A percentile compares a stretch with the other conserved stretches of the same genome.
Evolutionary conservation across 2,113 vertebrate genomes (phyloP).

Genomic region (Chinchilla lanigera): DNA sequence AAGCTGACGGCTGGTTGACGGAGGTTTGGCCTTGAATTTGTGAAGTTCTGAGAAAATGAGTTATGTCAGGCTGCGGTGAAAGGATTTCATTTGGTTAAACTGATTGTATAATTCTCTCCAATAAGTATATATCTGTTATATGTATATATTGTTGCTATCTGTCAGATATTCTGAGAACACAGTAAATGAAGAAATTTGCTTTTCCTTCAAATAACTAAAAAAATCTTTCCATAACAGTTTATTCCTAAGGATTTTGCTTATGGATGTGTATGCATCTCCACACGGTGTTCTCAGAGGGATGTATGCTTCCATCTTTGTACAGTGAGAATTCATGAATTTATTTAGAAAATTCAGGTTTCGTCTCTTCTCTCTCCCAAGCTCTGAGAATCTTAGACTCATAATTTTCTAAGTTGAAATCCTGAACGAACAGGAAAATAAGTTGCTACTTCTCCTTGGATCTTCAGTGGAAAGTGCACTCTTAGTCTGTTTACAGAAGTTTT

Average conservation of each 20-base stretch:
- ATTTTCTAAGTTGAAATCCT: background rate
- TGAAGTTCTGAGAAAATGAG: constrained; percentile 8
- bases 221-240: background rate
- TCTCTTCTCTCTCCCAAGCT: constrained; percentile 16
- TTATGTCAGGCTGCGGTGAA: background rate
- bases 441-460: background rate
- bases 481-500: background rate
- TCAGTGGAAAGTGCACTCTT: constrained; percentile 19
- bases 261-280: accelerated
- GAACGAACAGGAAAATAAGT: background rate
- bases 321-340: background rate
- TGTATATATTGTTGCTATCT: too few relatives aligned
- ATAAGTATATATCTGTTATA: too few relatives aligned
- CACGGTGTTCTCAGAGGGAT: background rate
- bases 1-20: background rate
- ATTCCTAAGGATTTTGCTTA: background rate
- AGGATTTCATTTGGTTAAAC: background rate
- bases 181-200: background rate
- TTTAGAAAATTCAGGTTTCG: background rate
- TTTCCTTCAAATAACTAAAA: constrained; percentile 32
- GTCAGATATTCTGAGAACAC: background rate
- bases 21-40: background rate
- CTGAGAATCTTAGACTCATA: background rate
- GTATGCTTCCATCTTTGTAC: background rate
- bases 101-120: background rate